A percentile compares a stretch with the other conserved stretches of the same genome.
Evolutionary conservation across 2,888 invertebrate species (phyloP).

Genomic region (Stenotaenia linearis): DNA sequence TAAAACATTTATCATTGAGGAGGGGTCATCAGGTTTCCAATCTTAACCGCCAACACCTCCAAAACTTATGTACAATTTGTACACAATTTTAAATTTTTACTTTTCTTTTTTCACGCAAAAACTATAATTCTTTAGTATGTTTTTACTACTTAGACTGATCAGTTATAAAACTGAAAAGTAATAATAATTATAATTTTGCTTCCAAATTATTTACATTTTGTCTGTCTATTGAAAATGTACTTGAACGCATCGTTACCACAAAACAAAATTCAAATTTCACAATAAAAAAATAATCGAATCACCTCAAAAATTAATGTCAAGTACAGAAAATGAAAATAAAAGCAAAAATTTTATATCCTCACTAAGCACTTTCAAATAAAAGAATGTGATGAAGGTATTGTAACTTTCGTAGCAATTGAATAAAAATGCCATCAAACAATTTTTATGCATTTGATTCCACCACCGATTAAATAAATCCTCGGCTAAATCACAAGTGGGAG

Average conservation of each 20-base stretch:
- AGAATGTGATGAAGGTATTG: neutral
- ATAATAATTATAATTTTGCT: neutral
- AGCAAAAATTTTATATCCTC: neutral
- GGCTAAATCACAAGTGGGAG: constrained; percentile 1
- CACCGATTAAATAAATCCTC: constrained; percentile 14
- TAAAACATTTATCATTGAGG: constrained; percentile 7
- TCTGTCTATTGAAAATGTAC: neutral
- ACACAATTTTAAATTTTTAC: neutral
- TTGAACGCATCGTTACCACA: neutral
- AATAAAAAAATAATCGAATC: neutral
- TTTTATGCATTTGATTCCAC: neutral
- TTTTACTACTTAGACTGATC: neutral
- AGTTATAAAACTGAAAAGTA: neutral
- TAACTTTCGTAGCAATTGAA: neutral
- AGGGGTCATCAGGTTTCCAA: neutral
- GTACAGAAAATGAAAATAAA: neutral
- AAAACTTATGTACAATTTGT: constrained; percentile 20
- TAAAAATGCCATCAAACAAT: neutral
- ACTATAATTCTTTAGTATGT: neutral
- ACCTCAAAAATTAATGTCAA: neutral
- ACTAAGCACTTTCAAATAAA: neutral
- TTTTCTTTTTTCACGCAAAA: neutral
- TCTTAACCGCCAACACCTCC: neutral
- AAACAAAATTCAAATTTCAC: neutral
- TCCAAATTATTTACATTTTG: constrained; percentile 5